Evolutionary conservation across 2,888 invertebrate species (phyloP), one percentile per base, ranked within the genome.

Genomic region (Pardosa pseudoannulata): DNA sequence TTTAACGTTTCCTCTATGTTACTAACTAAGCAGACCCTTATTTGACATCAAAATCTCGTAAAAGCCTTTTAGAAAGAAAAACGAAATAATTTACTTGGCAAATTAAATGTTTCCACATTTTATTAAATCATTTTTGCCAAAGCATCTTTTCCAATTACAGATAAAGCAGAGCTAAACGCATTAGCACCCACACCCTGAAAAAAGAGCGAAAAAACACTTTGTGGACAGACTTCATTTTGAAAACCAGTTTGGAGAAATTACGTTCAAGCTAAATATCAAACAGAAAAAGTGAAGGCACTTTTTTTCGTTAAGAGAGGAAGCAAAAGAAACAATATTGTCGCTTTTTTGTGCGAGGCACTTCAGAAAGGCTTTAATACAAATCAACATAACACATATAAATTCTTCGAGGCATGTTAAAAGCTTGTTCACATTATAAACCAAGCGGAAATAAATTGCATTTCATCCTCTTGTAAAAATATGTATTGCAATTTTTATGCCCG

Each of bases 381-480:
- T 56, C 23, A 23, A 56, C 56, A 56, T 23, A 56, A 56, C 56
- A 56, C 23, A 23, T 2, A 23, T 19, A 56, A 56, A 56, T 56
- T 56, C 56, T 19, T 23, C 23, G 23, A 56, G 56, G 23, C 56
- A 56, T 56, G 56, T 56, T 56, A 56, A 56, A 56, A 56, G 56
- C 56, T 56, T 56, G 56, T 56, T 56, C 56, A 56, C 23, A 6
- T 56, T 23, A 56, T 56, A 56, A 56, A 56, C 56, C 56, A 56
- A 23, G 56, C 56, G 11, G 56, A 56, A 56, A 56, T 56, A 56
- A 56, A 56, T 16, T 56, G 56, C 23, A 56, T 56, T 56, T 56
- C 16, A 56, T 23, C 23, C 19, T 23, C 56, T 23, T 56, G 7
- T 16, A 19, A 56, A 56, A 56, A 16, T 16, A 56, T 5, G 23